Conservation (phyloP, 2,888 invertebrate species). For the Eudasyphora cyanicolor region DNA sequence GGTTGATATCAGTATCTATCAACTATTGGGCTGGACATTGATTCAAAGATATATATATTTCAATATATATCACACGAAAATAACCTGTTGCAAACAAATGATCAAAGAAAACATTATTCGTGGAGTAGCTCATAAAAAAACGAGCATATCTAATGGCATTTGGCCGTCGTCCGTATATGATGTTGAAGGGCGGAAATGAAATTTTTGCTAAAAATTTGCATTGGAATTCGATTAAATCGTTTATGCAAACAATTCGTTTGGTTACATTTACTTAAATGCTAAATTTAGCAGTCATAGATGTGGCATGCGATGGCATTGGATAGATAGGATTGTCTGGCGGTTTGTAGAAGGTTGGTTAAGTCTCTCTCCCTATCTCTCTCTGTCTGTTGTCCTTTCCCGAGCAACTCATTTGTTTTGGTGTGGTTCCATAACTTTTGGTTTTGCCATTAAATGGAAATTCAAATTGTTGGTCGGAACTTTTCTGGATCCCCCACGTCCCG, state of each 20-base stretch:
- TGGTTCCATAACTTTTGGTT: conserved; percentile 25
- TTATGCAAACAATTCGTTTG: conserved; percentile 76
- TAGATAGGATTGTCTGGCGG: neutral
- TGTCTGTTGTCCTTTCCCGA: neutral
- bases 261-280: conserved; percentile 66
- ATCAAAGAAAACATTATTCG: too few relatives aligned
- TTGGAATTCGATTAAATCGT: conserved; percentile 80
- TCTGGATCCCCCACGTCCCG: neutral
- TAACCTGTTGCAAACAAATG: too few relatives aligned
- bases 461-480: conserved; percentile 4
- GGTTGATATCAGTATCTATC: too few relatives aligned
- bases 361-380: too few relatives aligned
- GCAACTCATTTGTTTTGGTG: conserved; percentile 19
- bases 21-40: too few relatives aligned
- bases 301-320: conserved; percentile 3
- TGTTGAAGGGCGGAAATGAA: conserved; percentile 74
- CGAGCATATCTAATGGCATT: too few relatives aligned
- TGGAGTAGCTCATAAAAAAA: conserved; percentile 3
- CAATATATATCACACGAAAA: too few relatives aligned
- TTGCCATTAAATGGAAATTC: conserved; percentile 36
- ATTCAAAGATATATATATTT: too few relatives aligned
- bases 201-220: conserved; percentile 77
- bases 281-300: conserved; percentile 47
- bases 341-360: neutral
- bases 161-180: conserved; percentile 34